phyloP scores from a whole-genome alignment of 1,140 invertebrate genomes.

The Nasonia giraulti region DNA sequence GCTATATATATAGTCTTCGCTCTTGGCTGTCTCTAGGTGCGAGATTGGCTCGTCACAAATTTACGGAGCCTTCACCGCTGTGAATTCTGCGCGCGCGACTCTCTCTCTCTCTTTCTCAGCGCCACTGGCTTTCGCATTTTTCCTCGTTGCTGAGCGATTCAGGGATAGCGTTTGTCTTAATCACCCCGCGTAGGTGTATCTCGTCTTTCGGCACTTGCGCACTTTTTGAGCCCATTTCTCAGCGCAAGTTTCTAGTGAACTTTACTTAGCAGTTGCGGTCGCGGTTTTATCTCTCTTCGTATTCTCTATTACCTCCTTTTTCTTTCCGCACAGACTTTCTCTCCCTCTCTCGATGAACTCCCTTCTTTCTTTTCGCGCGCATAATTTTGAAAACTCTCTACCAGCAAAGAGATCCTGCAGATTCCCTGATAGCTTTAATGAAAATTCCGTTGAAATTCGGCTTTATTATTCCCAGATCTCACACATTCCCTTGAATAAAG shows the following conservation, averaged over 20 bases:
- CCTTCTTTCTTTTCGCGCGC: slow-evolving; percentile 19
- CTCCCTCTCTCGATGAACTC: neutral
- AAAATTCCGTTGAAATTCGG: neutral
- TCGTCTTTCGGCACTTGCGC: no score
- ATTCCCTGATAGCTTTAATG: neutral
- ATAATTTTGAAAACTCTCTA: neutral
- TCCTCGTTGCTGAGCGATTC: slow-evolving; percentile 45
- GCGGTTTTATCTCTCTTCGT: neutral
- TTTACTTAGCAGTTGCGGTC: neutral
- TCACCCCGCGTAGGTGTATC: neutral
- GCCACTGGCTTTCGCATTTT: neutral
- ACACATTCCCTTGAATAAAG: neutral
- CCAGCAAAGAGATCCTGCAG: neutral
- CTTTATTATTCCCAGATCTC: neutral
- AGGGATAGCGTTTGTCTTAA: neutral
- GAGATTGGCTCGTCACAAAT: slow-evolving; percentile 21
- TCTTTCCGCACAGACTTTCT: neutral
- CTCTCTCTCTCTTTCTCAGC: no score
- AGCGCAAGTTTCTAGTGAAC: neutral
- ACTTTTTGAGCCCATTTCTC: neutral
- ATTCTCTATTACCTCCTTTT: neutral
- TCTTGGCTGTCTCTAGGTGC: neutral
- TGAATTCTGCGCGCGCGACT: neutral
- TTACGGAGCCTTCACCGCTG: neutral
- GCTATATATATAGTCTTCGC: neutral